Percentiles rank a stretch among this genome's conserved stretches.
These are phyloP conservation scores for Meiosimyza decipiens DNA, from an alignment of 2,888 invertebrate species.

Conservation along the genomic window DNA sequence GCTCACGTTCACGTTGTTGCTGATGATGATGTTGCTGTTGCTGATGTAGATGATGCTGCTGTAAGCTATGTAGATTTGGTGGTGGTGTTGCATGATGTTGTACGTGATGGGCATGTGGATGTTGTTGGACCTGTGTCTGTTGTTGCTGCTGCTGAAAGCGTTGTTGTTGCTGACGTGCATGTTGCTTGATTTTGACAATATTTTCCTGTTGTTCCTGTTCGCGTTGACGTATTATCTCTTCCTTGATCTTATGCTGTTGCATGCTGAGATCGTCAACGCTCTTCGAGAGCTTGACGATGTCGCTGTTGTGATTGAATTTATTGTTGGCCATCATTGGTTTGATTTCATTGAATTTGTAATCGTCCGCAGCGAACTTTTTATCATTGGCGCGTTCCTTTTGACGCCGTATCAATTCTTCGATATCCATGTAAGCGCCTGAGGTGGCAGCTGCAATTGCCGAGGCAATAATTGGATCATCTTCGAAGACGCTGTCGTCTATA, in stretches of 20 bases:
- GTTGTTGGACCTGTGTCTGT: slow-evolving; percentile 49
- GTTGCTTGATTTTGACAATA: slow-evolving; percentile 61
- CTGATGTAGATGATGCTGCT: slow-evolving; percentile 47
- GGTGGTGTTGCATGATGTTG: slow-evolving; percentile 43
- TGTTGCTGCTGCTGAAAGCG: slow-evolving; percentile 57
- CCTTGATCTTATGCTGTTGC: slow-evolving; percentile 56
- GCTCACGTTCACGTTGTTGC: slow-evolving; percentile 37
- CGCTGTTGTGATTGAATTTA: slow-evolving; percentile 58
- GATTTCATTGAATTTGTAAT: slow-evolving; percentile 58
- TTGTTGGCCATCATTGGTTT: slow-evolving; percentile 59
- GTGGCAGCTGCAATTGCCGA: slow-evolving; percentile 67
- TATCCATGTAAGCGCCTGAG: slow-evolving; percentile 66
- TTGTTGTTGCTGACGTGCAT: slow-evolving; percentile 59
- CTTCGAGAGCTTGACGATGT: slow-evolving; percentile 59
- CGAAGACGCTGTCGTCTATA: slow-evolving; percentile 66
- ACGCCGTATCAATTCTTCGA: slow-evolving; percentile 63
- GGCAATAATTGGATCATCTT: slow-evolving; percentile 67
- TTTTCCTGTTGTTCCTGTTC: slow-evolving; percentile 62
- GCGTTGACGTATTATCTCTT: slow-evolving; percentile 59
- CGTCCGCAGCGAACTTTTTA: slow-evolving; percentile 54
- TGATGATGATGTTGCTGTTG: slow-evolving; percentile 46
- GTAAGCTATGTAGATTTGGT: slow-evolving; percentile 45
- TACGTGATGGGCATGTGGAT: slow-evolving; percentile 40
- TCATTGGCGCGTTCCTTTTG: slow-evolving; percentile 60
- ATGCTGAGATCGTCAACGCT: slow-evolving; percentile 61